phyloP scores from a whole-genome alignment of 2,113 vertebrate genomes.

The Formicarius rufipectus region DNA sequence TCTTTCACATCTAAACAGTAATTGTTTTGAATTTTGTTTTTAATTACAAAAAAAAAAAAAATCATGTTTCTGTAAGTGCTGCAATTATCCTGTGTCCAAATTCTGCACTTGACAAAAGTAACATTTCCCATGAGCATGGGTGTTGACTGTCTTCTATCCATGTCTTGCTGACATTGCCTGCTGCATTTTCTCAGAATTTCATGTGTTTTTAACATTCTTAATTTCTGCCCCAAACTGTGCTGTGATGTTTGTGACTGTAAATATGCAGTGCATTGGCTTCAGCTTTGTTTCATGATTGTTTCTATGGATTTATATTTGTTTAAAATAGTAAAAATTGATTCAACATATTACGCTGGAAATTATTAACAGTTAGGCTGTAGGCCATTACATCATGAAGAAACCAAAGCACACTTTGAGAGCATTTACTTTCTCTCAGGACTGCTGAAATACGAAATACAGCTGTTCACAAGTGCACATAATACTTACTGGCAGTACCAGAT shows the following conservation, averaged over 20 bases:
- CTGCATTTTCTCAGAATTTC: background rate
- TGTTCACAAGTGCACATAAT: background rate
- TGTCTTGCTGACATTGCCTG: rapidly evolving
- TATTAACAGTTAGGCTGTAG: background rate
- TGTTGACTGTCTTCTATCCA: background rate
- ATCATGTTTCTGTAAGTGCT: background rate
- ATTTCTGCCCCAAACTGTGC: background rate
- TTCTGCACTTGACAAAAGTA: background rate
- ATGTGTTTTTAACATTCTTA: background rate
- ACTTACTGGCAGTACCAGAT: background rate
- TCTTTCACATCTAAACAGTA: background rate
- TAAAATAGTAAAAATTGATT: background rate
- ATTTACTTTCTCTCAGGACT: background rate
- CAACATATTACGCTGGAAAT: background rate
- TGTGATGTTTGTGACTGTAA: background rate
- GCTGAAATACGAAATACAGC: background rate
- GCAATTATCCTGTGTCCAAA: background rate
- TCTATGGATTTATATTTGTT: background rate
- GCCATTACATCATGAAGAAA: background rate
- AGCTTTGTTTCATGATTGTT: background rate
- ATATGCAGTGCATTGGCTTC: background rate
- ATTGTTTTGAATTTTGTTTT: background rate
- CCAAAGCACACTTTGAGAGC: background rate
- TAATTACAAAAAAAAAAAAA: background rate
- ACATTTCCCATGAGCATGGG: background rate